Conservation (phyloP, 2,797 vertebrate genomes). For the Crax fasciolata region DNA sequence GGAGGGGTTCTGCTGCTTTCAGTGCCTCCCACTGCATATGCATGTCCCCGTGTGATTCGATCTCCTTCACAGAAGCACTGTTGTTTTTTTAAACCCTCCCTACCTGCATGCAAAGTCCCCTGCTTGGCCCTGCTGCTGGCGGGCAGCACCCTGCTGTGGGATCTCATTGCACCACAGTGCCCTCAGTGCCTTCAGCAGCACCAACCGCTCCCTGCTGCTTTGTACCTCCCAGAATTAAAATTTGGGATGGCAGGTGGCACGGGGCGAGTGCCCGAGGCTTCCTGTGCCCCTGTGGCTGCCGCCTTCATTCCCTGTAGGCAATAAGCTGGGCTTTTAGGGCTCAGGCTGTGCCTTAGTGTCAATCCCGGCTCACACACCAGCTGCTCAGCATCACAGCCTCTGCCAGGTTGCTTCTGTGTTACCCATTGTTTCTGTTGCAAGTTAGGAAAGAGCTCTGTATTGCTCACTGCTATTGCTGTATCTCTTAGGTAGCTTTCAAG, state of each 20-base stretch:
- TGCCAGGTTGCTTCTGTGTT: not conserved
- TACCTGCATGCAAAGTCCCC: not conserved
- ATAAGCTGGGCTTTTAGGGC: not conserved
- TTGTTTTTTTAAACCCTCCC: not conserved
- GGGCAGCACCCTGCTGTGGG: not conserved
- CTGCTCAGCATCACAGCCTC: not conserved
- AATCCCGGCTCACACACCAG: rapidly evolving
- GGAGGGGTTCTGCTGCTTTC: not conserved
- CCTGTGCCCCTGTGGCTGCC: rapidly evolving
- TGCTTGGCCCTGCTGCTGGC: rapidly evolving
- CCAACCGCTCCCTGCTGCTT: not conserved
- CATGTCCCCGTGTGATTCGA: not conserved
- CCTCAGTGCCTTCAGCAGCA: not conserved
- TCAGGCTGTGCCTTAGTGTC: not conserved
- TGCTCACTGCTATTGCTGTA: not conserved
- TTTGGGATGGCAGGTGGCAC: not conserved
- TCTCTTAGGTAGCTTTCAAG: not conserved
- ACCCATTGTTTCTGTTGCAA: rapidly evolving
- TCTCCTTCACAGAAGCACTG: not conserved
- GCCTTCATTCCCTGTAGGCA: not conserved
- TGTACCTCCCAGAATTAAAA: not conserved
- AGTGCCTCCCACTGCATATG: not conserved
- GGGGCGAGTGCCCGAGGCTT: not conserved
- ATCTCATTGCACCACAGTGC: not conserved
- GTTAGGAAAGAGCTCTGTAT: not conserved